phyloP scores from a whole-genome alignment of 2,888 invertebrate genomes.

The Conomelus anceps region DNA sequence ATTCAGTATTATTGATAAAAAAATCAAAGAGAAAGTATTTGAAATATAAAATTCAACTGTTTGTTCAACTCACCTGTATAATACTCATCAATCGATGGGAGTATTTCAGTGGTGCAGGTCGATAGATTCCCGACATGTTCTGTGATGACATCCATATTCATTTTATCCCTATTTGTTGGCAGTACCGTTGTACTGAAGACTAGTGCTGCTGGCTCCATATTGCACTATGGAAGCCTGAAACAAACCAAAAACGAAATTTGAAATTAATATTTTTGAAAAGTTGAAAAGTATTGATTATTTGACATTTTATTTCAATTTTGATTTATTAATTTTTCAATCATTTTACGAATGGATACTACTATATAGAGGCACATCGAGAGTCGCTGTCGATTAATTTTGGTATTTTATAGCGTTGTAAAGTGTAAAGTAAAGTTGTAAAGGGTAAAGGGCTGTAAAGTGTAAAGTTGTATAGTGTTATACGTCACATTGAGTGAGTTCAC shows the following conservation, averaged over 20 bases:
- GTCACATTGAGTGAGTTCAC: too few relatives aligned
- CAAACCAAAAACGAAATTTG: not conserved
- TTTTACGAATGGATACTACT: too few relatives aligned
- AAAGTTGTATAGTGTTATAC: too few relatives aligned
- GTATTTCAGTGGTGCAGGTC: constrained; percentile 14
- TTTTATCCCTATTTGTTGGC: not conserved
- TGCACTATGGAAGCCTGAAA: not conserved
- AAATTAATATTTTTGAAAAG: too few relatives aligned
- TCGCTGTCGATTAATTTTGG: too few relatives aligned
- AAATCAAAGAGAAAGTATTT: not conserved
- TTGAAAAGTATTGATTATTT: too few relatives aligned
- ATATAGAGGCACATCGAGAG: too few relatives aligned
- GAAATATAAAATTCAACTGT: not conserved
- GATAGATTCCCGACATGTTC: not conserved
- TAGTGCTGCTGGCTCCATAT: not conserved
- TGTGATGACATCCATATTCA: not conserved
- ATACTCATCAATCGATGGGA: constrained; percentile 36
- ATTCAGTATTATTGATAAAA: not conserved
- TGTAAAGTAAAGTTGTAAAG: too few relatives aligned
- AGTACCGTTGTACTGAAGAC: not conserved
- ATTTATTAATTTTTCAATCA: too few relatives aligned
- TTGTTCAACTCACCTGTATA: constrained; percentile 32
- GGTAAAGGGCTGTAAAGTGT: too few relatives aligned
- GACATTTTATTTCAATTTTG: too few relatives aligned
- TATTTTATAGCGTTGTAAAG: too few relatives aligned